phyloP scores from a whole-genome alignment of 2,113 vertebrate genomes.

The Apodemus speciosus region DNA sequence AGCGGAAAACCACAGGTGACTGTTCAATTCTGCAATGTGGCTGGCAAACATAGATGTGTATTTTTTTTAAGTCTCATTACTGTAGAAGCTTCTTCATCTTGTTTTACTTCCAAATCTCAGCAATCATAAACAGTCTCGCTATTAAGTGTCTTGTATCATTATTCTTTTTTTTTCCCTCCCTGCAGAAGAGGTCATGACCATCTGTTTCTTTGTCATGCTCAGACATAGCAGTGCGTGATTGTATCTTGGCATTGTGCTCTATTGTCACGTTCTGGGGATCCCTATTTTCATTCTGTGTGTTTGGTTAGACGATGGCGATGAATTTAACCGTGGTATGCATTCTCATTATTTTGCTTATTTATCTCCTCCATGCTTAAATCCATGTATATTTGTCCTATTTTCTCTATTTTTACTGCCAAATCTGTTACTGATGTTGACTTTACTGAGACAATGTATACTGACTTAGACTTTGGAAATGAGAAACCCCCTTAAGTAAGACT shows the following conservation, averaged over 20 bases:
- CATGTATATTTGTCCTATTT: slow-evolving; percentile 79
- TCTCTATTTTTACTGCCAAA: slow-evolving; percentile 80
- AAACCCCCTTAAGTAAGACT: slow-evolving; percentile 76
- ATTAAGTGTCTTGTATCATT: slow-evolving; percentile 82
- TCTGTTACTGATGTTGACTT: slow-evolving; percentile 86
- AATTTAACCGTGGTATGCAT: slow-evolving; percentile 85
- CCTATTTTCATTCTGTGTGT: slow-evolving; percentile 84
- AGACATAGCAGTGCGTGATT: slow-evolving; percentile 85
- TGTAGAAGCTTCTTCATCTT: slow-evolving; percentile 84
- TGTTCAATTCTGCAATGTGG: slow-evolving; percentile 90
- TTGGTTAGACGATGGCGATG: slow-evolving; percentile 86
- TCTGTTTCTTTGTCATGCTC: slow-evolving; percentile 86
- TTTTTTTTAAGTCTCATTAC: slow-evolving; percentile 86
- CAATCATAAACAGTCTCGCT: slow-evolving; percentile 82
- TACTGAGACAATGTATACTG: slow-evolving; percentile 73
- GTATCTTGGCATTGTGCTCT: slow-evolving; percentile 86
- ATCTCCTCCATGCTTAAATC: slow-evolving; percentile 84
- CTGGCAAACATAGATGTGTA: slow-evolving; percentile 89
- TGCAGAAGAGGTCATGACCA: slow-evolving; percentile 84
- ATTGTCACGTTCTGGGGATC: slow-evolving; percentile 84
- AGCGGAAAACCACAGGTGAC: slow-evolving; percentile 99
- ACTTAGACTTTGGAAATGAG: slow-evolving; percentile 70
- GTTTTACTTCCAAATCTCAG: slow-evolving; percentile 79
- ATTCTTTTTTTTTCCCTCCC: slow-evolving; percentile 72
- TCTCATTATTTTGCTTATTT: slow-evolving; percentile 87